phyloP scores from a whole-genome alignment of 2,113 vertebrate genomes.

The Gasterosteus aculeatus region DNA sequence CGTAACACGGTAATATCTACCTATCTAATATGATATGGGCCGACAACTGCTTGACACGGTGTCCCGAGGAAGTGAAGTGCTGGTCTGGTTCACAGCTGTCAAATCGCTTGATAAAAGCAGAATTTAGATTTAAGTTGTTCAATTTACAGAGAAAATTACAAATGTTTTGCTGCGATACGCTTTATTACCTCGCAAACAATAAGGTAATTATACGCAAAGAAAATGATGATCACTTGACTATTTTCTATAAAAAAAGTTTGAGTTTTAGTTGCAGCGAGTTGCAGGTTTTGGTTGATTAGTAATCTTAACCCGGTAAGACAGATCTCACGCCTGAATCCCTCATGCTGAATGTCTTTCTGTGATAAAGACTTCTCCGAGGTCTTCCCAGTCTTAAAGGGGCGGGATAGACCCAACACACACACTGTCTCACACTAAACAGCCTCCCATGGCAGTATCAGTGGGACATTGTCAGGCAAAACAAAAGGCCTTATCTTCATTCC shows the following conservation, averaged over 20 bases:
- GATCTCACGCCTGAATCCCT: background rate
- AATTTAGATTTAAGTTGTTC: background rate
- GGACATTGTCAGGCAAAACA: slow-evolving; percentile 90
- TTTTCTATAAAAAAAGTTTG: background rate
- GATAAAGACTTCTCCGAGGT: slow-evolving; percentile 52
- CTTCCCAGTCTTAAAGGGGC: slow-evolving; percentile 51
- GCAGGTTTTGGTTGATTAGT: background rate
- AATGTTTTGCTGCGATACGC: background rate
- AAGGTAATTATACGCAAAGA: background rate
- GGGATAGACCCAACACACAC: slow-evolving; percentile 27
- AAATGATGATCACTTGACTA: background rate
- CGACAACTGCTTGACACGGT: background rate
- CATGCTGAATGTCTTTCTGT: slow-evolving; percentile 32
- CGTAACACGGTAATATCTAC: slow-evolving; percentile 30
- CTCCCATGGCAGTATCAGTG: slow-evolving; percentile 80
- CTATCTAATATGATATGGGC: slow-evolving; percentile 3
- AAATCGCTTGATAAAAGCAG: background rate
- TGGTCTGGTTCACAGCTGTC: background rate
- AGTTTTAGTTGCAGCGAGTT: background rate
- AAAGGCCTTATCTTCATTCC: slow-evolving; percentile 88
- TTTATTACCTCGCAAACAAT: background rate
- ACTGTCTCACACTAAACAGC: slow-evolving; percentile 43
- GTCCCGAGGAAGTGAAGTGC: background rate
- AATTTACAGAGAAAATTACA: background rate
- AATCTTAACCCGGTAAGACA: background rate